Base-by-base conservation (phyloP, 2,888 invertebrate genomes). In the Patella caerulea region DNA sequence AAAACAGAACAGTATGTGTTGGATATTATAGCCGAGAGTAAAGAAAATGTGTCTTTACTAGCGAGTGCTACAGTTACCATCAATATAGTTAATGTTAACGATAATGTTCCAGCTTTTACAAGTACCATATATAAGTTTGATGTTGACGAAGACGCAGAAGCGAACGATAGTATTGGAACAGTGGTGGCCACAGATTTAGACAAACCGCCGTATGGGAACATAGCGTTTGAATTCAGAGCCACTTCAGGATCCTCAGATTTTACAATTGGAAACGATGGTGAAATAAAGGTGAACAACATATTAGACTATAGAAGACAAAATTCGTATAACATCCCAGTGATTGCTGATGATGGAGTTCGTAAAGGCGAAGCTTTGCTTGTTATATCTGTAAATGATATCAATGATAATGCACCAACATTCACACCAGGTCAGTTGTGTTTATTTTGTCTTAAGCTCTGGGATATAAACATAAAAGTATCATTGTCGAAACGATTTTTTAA, bases 361-460 rank as follows among this genome's bases (percentile, higher is more conserved):
- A 93, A 94, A 0, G 92, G 96, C 73, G 94, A 94, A 83, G 95
- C 96, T 2, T 92, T 95, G 34, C 95, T 98, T 15, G 95, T 95
- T 84, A 95, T 98, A 83, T 95, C 95, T 87, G 94, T 98, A 77
- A 95, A 96, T 88, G 98, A 98, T 91, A 95, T 96, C 72, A 98
- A 98, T 92, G 98, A 87, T 72, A 82, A 86, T 73, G 56, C 75
- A 0, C 87, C 88, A 96, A 92, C 96, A 96, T 98, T 98, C 90
- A 95, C 95, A 65, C 65, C 65, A 9, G 24, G 65, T 65, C 11
- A 24, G 65, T 65, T 24, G 19, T 65, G 19, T 14, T 19, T 24
- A 45, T 9, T 45, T 45, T 45, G 9, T 9, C 9, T 45, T 45
- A 9, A 9, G 45, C 45, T 45, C 45, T 45, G 9, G 45, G 45